Conservation (phyloP, 2,888 invertebrate species). For the Cephus spinipes region DNA sequence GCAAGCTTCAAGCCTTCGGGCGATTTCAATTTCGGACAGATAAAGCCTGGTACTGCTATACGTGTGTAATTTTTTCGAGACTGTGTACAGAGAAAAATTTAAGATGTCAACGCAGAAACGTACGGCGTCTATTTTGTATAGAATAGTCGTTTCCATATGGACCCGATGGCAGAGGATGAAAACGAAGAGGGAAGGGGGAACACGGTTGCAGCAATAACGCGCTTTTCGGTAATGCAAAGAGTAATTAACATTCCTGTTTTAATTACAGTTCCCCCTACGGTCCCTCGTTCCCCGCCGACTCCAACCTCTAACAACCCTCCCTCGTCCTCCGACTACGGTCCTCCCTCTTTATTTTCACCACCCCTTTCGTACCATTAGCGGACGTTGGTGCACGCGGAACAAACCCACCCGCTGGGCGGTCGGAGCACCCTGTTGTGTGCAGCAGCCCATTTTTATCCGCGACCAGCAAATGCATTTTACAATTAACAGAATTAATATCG, state of each 20-base stretch:
- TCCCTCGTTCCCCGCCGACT: neutral
- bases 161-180: slow-evolving; percentile 10
- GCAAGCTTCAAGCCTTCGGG: neutral
- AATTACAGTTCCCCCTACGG: slow-evolving; percentile 55
- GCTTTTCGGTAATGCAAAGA: slow-evolving; percentile 64
- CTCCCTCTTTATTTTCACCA: slow-evolving; percentile 48
- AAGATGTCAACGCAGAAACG: neutral
- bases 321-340: slow-evolving; percentile 14
- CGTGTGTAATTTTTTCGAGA: neutral
- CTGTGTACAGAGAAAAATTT: neutral
- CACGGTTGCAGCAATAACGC: slow-evolving; percentile 46
- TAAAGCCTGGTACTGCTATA: neutral
- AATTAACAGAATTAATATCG: slow-evolving; percentile 60
- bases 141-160: slow-evolving; percentile 22
- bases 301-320: slow-evolving; percentile 18
- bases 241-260: slow-evolving; percentile 66
- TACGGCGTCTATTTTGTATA: neutral
- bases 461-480: slow-evolving; percentile 27
- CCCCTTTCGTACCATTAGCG: slow-evolving; percentile 52
- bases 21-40: neutral
- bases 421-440: neutral
- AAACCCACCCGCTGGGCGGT: slow-evolving; percentile 14
- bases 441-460: slow-evolving; percentile 19
- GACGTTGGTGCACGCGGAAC: slow-evolving; percentile 31
- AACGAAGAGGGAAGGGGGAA: neutral